These are phyloP conservation scores for Drosophila borborema DNA, from an alignment of 2,888 invertebrate genomes.

Conservation along the genomic window DNA sequence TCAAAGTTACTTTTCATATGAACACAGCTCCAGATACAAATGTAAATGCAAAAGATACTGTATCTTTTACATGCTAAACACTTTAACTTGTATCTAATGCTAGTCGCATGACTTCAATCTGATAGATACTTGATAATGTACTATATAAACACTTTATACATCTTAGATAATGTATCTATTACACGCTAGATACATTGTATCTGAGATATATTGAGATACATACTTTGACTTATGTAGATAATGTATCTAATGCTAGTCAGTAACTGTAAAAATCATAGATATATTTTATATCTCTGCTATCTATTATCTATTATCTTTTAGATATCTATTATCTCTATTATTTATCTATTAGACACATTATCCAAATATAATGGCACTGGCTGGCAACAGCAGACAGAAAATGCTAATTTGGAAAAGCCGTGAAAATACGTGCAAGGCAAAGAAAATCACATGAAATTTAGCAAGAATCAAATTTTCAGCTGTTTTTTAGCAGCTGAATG, in stretches of 20 bases:
- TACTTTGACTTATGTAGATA: background rate
- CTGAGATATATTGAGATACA: background rate
- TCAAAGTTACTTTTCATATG: background rate
- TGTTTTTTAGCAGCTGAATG: slow-evolving; percentile 22
- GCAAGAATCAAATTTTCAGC: slow-evolving; percentile 49
- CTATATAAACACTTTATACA: background rate
- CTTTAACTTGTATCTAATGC: background rate
- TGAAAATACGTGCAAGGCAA: slow-evolving; percentile 36
- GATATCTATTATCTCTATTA: too few relatives aligned
- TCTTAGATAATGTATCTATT: background rate
- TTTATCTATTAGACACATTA: background rate
- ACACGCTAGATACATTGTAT: background rate
- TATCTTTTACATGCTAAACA: background rate
- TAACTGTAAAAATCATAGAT: background rate
- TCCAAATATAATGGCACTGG: slow-evolving; percentile 2
- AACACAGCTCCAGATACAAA: background rate
- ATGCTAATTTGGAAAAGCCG: slow-evolving; percentile 20
- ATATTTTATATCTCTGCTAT: too few relatives aligned
- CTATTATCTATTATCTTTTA: background rate
- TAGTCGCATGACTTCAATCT: background rate
- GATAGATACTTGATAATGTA: too few relatives aligned
- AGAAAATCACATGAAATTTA: slow-evolving; percentile 54
- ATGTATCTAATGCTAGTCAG: background rate
- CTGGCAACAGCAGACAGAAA: slow-evolving; percentile 19
- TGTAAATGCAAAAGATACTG: background rate